Percentiles rank a stretch among this genome's conserved stretches.
Evolutionary conservation across 1,140 invertebrate genomes (phyloP).

Genomic region (Zaprionus taronus): DNA sequence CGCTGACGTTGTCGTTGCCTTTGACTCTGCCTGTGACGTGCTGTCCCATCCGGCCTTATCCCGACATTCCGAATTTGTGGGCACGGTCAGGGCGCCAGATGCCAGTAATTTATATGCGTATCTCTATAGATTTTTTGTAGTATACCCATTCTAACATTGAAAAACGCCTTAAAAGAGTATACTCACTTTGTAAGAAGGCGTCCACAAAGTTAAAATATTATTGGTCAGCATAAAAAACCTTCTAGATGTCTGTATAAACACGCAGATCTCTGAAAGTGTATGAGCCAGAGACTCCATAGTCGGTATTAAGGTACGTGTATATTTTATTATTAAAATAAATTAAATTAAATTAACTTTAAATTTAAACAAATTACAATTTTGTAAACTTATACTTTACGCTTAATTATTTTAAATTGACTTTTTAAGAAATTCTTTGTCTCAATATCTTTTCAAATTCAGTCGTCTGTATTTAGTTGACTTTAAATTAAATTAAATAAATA

Average conservation of each 20-base stretch:
- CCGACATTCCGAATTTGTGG: constrained; percentile 12
- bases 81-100: constrained; percentile 20
- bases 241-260: neutral
- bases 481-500: no score
- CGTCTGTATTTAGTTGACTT: no score
- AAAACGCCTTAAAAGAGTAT: neutral
- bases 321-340: no score
- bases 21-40: neutral
- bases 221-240: no score
- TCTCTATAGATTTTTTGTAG: constrained; percentile 12
- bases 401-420: no score
- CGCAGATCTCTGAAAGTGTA: neutral
- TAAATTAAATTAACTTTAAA: no score
- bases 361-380: no score
- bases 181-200: neutral
- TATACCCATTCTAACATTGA: neutral
- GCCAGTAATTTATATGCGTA: constrained; percentile 36
- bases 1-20: neutral
- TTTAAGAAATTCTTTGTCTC: no score
- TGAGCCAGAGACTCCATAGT: neutral
- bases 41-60: constrained; percentile 4
- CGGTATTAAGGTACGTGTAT: no score
- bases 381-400: no score
- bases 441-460: no score
- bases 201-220: no score